Evolutionary conservation across 2,113 vertebrate genomes (phyloP).

Genomic region (Nannospalax galili): DNA sequence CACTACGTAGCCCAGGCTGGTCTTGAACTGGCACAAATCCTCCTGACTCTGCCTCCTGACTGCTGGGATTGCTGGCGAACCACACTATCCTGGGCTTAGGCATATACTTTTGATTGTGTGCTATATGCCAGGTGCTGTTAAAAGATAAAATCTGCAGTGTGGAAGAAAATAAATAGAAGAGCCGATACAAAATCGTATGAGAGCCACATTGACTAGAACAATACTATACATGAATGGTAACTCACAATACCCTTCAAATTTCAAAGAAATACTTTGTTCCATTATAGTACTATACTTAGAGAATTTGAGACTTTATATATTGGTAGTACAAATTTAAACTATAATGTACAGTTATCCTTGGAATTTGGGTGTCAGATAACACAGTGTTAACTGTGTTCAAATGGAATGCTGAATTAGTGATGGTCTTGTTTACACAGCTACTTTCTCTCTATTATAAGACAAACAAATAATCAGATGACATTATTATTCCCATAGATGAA

Average conservation of each 20-base stretch:
- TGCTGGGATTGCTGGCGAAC: background rate
- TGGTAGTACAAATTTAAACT: background rate
- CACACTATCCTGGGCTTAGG: background rate
- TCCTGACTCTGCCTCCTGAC: background rate
- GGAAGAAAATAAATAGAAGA: background rate
- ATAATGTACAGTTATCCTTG: background rate
- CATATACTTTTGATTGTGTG: background rate
- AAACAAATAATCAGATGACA: background rate
- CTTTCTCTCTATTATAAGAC: background rate
- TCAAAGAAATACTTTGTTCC: conserved; percentile 46
- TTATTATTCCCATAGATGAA: background rate
- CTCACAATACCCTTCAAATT: background rate
- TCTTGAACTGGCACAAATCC: background rate
- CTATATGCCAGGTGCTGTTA: background rate
- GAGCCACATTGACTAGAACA: background rate
- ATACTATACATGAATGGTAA: background rate
- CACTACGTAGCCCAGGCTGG: background rate
- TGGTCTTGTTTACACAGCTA: background rate
- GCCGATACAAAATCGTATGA: background rate
- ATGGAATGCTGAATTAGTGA: conserved; percentile 18
- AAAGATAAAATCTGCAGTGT: background rate
- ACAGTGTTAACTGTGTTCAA: conserved; percentile 1
- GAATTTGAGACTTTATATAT: conserved; percentile 5
- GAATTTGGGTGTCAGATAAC: background rate
- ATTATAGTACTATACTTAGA: background rate